These are phyloP conservation scores for Gambelia wislizenii DNA, from an alignment of 2,797 vertebrate species.

Conservation along the genomic window DNA sequence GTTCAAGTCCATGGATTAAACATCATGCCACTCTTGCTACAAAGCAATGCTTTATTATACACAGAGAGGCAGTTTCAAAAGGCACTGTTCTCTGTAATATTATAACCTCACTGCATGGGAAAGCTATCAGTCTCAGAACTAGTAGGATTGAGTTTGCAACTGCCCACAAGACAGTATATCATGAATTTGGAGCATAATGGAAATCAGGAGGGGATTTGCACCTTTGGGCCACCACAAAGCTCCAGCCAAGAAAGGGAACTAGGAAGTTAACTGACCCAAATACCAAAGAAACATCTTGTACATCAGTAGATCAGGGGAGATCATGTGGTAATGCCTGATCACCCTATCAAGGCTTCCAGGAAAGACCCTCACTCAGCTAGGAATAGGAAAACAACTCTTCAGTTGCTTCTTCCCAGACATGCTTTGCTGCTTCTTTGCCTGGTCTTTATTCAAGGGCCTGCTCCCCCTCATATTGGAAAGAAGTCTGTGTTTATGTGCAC, in stretches of 20 bases:
- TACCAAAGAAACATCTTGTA: background rate
- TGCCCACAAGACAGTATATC: background rate
- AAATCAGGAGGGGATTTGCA: background rate
- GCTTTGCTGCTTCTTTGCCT: background rate
- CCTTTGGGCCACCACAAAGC: too few species aligned
- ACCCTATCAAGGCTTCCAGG: background rate
- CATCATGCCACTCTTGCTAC: background rate
- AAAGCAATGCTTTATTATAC: background rate
- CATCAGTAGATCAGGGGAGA: background rate
- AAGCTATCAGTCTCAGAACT: too few species aligned
- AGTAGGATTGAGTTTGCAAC: background rate
- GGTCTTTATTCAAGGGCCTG: background rate
- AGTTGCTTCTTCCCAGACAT: background rate
- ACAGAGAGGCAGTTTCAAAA: background rate
- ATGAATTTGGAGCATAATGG: background rate
- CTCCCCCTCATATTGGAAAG: background rate
- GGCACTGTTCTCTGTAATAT: too few species aligned
- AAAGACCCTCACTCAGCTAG: background rate
- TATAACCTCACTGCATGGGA: too few species aligned
- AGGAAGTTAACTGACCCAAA: background rate
- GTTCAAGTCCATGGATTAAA: background rate
- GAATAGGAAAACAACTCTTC: background rate
- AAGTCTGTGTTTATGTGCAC: background rate
- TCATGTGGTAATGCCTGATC: background rate
- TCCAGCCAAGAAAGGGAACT: background rate